Evolutionary conservation across 1,140 invertebrate species (phyloP).

Genomic region (Drosophila nikananu): DNA sequence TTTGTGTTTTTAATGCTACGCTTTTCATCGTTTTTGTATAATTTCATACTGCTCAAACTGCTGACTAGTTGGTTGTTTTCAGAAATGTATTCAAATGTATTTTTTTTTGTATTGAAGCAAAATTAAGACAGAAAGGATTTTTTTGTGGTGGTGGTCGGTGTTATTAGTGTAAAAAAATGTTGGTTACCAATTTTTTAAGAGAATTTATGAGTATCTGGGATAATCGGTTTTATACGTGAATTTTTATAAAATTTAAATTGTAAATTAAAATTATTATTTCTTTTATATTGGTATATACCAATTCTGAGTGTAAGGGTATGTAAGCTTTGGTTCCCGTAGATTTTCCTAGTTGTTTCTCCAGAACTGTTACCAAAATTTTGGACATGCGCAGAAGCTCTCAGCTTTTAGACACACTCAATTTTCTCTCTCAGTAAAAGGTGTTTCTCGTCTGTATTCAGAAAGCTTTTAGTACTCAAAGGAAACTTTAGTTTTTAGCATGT

Average conservation of each 20-base stretch:
- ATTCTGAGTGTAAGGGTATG: not conserved
- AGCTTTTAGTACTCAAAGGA: slow-evolving; percentile 45
- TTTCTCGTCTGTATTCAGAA: slow-evolving; percentile 35
- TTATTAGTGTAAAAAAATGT: not conserved
- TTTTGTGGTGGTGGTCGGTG: too few relatives aligned
- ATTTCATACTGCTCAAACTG: too few relatives aligned
- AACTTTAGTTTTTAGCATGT: slow-evolving; percentile 53
- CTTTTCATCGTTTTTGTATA: too few relatives aligned
- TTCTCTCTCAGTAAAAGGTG: not conserved
- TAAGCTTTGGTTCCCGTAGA: not conserved
- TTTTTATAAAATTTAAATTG: not conserved
- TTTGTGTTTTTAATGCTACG: too few relatives aligned
- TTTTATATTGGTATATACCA: not conserved
- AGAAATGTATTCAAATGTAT: too few relatives aligned
- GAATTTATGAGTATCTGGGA: not conserved
- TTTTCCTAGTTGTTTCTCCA: not conserved
- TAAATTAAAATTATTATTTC: not conserved
- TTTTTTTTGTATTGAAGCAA: too few relatives aligned
- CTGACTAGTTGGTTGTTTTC: too few relatives aligned
- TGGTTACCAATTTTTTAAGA: not conserved
- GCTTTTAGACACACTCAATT: not conserved
- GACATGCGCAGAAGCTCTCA: slow-evolving; percentile 15
- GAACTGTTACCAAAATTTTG: not conserved
- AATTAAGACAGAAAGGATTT: too few relatives aligned
- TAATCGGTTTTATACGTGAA: too few relatives aligned